Evolutionary conservation across 2,888 invertebrate genomes (phyloP).

Genomic region (Pollenia angustigena): DNA sequence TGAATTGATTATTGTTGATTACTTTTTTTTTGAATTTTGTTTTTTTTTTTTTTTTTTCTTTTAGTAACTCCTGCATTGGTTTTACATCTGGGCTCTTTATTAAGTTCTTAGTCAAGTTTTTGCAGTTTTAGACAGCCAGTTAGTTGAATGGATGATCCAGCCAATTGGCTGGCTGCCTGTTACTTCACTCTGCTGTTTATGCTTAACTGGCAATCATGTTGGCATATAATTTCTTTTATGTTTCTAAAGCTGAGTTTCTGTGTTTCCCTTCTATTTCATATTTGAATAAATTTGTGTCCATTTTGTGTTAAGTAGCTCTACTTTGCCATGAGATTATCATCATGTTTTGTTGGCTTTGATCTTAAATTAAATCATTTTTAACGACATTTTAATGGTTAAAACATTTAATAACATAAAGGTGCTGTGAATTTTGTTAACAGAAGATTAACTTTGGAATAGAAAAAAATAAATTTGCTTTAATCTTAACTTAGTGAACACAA

Average conservation of each 20-base stretch:
- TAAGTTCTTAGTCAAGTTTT: constrained; percentile 50
- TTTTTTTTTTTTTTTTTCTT: constrained; percentile 9
- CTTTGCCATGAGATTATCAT: constrained; percentile 12
- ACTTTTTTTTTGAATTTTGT: constrained; percentile 23
- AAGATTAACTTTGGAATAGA: constrained; percentile 17
- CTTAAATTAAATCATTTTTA: constrained; percentile 54
- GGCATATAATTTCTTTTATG: not conserved
- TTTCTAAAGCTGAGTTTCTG: not conserved
- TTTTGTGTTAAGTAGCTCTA: not conserved
- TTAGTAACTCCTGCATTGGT: not conserved
- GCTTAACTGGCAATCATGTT: not conserved
- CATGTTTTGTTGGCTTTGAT: constrained; percentile 3
- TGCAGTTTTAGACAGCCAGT: constrained; percentile 31
- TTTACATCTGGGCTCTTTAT: constrained; percentile 42
- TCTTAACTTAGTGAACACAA: no score
- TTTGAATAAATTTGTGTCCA: not conserved
- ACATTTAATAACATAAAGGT: constrained; percentile 42
- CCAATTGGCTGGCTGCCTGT: not conserved
- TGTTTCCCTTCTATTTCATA: not conserved
- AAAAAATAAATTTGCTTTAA: not conserved
- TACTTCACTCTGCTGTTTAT: not conserved
- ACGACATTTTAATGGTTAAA: constrained; percentile 52
- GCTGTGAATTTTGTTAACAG: constrained; percentile 40
- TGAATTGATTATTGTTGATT: constrained; percentile 65
- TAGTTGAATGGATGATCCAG: constrained; percentile 1